Conservation (phyloP, 1,140 invertebrate species). For the Pseudomyrmex flavicornis region DNA sequence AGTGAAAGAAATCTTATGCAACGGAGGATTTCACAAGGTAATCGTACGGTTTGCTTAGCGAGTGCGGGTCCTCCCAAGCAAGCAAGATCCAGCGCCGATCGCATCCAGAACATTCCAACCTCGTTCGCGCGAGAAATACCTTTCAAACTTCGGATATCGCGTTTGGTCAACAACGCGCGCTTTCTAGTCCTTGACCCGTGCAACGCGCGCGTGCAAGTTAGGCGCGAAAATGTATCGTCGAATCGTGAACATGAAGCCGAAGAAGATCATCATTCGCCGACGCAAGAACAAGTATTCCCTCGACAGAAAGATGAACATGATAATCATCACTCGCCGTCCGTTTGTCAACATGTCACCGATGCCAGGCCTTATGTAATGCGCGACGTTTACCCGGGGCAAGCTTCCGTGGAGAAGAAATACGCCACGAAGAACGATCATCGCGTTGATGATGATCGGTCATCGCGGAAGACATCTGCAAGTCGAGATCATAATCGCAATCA, state of each 20-base stretch:
- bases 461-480: conserved; percentile 10
- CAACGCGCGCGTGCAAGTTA: not conserved
- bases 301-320: conserved; percentile 51
- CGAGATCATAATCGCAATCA: not conserved
- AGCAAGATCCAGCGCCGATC: too few species aligned
- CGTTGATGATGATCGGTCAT: not conserved
- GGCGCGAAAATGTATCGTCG: conserved; percentile 42
- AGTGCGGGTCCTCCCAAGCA: not conserved
- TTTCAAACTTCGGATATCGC: not conserved
- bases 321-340: conserved; percentile 39
- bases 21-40: conserved; percentile 6
- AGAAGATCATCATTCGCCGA: conserved; percentile 44
- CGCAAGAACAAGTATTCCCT: conserved; percentile 50
- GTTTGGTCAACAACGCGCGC: not conserved
- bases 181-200: not conserved
- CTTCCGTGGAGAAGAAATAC: not conserved
- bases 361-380: not conserved
- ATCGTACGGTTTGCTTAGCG: conserved; percentile 15
- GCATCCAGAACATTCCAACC: not conserved
- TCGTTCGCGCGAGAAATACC: too few species aligned
- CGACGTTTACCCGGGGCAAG: not conserved
- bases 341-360: conserved; percentile 34
- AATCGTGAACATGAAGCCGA: conserved; percentile 49
- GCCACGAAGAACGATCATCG: not conserved
- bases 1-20: conserved; percentile 38